Percentiles rank a stretch among this genome's conserved stretches.
phyloP scores from a whole-genome alignment of 2,888 invertebrate genomes.

The Alcis repandata region DNA sequence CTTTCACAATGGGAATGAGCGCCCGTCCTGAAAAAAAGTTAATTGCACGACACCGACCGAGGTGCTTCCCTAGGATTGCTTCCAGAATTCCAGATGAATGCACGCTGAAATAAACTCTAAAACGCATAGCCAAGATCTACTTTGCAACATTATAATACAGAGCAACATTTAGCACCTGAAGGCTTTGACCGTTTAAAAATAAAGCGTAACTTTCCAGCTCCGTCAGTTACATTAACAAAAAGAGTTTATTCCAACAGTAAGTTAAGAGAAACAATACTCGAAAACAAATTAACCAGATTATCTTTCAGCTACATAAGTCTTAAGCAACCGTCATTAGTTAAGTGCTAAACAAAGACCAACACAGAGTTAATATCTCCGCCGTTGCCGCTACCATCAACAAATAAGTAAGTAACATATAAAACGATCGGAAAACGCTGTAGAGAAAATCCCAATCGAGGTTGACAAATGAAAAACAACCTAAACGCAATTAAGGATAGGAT shows the following conservation, averaged over 20 bases:
- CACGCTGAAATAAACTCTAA: constrained; percentile 54
- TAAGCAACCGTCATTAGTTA: constrained; percentile 61
- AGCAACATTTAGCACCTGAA: constrained; percentile 59
- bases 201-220: constrained; percentile 45
- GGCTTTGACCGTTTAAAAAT: constrained; percentile 56
- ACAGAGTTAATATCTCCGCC: constrained; percentile 68
- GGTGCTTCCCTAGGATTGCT: constrained; percentile 63
- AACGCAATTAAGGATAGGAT: constrained; percentile 70
- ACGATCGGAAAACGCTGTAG: constrained; percentile 69
- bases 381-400: constrained; percentile 69
- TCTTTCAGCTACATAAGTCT: constrained; percentile 50
- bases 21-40: constrained; percentile 78
- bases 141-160: constrained; percentile 51
- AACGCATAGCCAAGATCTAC: constrained; percentile 38
- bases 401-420: constrained; percentile 74
- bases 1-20: constrained; percentile 73
- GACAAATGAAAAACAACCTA: constrained; percentile 72
- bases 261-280: constrained; percentile 41
- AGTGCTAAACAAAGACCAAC: constrained; percentile 62
- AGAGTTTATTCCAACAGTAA: constrained; percentile 31
- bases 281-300: constrained; percentile 47
- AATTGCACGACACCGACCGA: constrained; percentile 73
- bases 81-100: constrained; percentile 57
- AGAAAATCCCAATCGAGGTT: constrained; percentile 61
- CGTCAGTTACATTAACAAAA: constrained; percentile 28